These are phyloP conservation scores for Phaonia tiefii DNA, from an alignment of 2,888 invertebrate genomes.

Conservation along the genomic window DNA sequence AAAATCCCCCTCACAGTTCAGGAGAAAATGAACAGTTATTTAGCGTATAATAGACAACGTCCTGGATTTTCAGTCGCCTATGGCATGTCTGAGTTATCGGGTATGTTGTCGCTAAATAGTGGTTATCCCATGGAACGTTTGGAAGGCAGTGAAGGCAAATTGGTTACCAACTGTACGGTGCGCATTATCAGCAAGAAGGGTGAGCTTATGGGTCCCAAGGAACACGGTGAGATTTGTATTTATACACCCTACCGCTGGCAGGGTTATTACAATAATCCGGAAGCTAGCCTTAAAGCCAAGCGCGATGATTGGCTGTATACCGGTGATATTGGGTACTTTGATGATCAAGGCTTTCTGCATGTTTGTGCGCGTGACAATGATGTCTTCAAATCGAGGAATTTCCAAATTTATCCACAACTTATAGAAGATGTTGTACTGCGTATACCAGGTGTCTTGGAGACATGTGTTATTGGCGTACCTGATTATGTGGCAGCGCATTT, in stretches of 20 bases:
- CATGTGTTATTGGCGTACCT: slow-evolving; percentile 75
- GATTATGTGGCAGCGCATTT: slow-evolving; percentile 72
- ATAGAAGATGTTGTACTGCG: slow-evolving; percentile 75
- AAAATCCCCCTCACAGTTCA: slow-evolving; percentile 71
- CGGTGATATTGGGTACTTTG: slow-evolving; percentile 77
- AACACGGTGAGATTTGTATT: slow-evolving; percentile 74
- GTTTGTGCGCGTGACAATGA: slow-evolving; percentile 75
- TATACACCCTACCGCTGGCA: slow-evolving; percentile 71
- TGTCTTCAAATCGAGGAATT: slow-evolving; percentile 74
- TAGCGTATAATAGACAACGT: slow-evolving; percentile 61
- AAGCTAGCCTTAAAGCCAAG: slow-evolving; percentile 70
- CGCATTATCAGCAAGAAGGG: slow-evolving; percentile 75
- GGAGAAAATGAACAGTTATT: slow-evolving; percentile 68
- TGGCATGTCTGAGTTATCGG: slow-evolving; percentile 74
- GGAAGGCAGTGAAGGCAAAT: slow-evolving; percentile 73
- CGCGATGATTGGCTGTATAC: slow-evolving; percentile 73
- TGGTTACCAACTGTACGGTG: slow-evolving; percentile 71
- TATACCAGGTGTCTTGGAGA: slow-evolving; percentile 73
- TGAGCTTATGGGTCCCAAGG: slow-evolving; percentile 72
- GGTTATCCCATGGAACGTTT: slow-evolving; percentile 63
- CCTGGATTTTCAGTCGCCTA: slow-evolving; percentile 73
- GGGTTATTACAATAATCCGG: slow-evolving; percentile 74
- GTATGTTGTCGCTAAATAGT: slow-evolving; percentile 67
- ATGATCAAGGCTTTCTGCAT: slow-evolving; percentile 74
- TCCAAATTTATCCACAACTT: slow-evolving; percentile 75